Conservation (phyloP, 2,888 invertebrate species). For the Limnephilus lunatus region DNA sequence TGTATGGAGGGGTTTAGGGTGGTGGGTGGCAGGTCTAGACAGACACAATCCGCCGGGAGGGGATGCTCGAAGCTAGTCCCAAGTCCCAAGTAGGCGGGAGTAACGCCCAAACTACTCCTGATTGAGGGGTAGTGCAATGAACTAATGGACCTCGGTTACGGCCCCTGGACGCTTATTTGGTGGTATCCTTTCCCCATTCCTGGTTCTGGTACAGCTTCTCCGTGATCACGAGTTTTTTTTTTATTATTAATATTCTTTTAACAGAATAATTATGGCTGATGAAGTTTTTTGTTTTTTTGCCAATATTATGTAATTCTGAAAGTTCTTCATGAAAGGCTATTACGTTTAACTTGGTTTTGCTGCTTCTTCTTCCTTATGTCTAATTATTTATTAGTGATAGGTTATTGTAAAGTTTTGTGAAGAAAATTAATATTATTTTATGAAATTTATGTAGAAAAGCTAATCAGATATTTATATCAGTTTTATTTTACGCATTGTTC, state of each 20-base stretch:
- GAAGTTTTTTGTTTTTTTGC: no score
- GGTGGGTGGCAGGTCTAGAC: constrained; percentile 8
- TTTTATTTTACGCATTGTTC: no score
- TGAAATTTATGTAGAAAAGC: no score
- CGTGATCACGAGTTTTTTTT: background rate
- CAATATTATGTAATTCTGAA: background rate
- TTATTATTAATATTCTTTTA: background rate
- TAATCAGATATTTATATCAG: no score
- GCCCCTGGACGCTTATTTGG: no score
- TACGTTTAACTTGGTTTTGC: no score
- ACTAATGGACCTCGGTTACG: background rate
- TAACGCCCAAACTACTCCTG: background rate
- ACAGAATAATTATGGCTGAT: no score
- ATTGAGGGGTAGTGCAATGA: background rate
- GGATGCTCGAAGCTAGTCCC: background rate
- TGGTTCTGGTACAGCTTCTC: background rate
- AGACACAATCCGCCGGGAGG: background rate
- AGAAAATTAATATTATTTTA: no score
- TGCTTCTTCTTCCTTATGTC: no score
- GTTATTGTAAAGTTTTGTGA: no score
- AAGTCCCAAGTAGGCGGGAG: background rate
- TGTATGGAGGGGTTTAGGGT: background rate
- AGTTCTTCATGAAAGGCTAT: background rate
- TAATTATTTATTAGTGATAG: no score
- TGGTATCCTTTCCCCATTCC: background rate